A percentile compares a stretch with the other conserved stretches of the same genome.
Evolutionary conservation across 92 coral and sea anemone species (phyloP).

Genomic region (Actinernus sp.): DNA sequence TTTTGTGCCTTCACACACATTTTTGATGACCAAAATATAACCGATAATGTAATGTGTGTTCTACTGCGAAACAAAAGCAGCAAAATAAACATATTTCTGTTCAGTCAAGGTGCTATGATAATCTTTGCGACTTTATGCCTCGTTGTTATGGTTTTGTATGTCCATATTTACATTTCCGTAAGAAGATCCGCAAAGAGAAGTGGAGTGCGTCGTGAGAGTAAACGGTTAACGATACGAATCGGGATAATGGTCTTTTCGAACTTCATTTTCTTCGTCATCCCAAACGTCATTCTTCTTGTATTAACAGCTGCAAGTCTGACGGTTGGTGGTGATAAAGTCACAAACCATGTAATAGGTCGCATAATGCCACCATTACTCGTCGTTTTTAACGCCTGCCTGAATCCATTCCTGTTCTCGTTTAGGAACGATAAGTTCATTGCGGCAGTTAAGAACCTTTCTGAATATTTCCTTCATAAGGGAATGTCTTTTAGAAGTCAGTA

Average conservation of each 20-base stretch:
- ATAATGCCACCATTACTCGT: slow-evolving; percentile 57
- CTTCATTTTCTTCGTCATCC: slow-evolving; percentile 50
- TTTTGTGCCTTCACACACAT: slow-evolving; percentile 23
- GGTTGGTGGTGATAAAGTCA: not conserved
- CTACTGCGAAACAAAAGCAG: slow-evolving; percentile 15
- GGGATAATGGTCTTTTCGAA: slow-evolving; percentile 48
- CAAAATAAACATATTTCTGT: slow-evolving; percentile 12
- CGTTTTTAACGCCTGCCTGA: slow-evolving; percentile 58
- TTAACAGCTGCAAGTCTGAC: not conserved
- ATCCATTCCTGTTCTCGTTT: slow-evolving; percentile 54
- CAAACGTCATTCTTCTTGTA: slow-evolving; percentile 14
- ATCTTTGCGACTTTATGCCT: slow-evolving; percentile 18
- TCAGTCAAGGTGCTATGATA: slow-evolving; percentile 39
- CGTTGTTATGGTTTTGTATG: slow-evolving; percentile 20
- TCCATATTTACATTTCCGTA: slow-evolving; percentile 46
- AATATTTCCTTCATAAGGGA: too few relatives aligned
- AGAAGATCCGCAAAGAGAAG: slow-evolving; percentile 30
- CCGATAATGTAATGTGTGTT: slow-evolving; percentile 61
- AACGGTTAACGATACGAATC: slow-evolving; percentile 47
- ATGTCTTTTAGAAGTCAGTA: too few relatives aligned
- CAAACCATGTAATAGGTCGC: slow-evolving; percentile 7
- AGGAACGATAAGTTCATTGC: slow-evolving; percentile 50
- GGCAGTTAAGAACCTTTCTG: too few relatives aligned
- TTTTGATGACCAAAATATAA: slow-evolving; percentile 21
- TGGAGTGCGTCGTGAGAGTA: slow-evolving; percentile 45